Base-by-base conservation (phyloP, 2,113 vertebrate genomes). In the Melanerpes aurifrons region DNA sequence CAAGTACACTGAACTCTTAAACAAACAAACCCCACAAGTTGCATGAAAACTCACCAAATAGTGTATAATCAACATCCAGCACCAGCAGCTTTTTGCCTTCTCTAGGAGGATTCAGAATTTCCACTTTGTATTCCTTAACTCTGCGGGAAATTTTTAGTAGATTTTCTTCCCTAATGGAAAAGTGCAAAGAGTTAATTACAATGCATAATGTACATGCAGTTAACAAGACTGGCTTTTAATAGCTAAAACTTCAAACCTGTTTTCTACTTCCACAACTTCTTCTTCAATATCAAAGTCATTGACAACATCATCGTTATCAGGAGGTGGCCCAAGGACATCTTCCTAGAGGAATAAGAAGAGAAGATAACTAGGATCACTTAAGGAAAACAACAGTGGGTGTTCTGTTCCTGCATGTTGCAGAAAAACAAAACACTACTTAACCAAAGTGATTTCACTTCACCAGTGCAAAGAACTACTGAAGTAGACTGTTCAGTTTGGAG, bases 201-300 rank as follows among this genome's bases (percentile, higher is more conserved):
- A 82, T 31, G 37, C 31, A 68, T 7, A 17, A 17, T 64, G 22
- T 63, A 50, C 13, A 43, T 26, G 84, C 54, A 79, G 4, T 50
- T 50, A 81, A 70, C 21, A 92, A 37, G 53, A 15, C 9, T 80
- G 18, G 18, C 76, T 84, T 72, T 88, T 69, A 93, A 67, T 31
- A 62, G 50, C 48, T 76, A 50, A 74, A 92, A 72, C 48, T 82
- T 92, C 98, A 89, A 63, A 99, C 99, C 99, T 98, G 87, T 99
- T 99, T 96, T 99, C 99, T 79, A 99, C 99, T 97, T 99, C 99
- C 92, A 99, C 98, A 89, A 99, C 99, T 97, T 99, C 99, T 89
- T 99, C 99, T 96, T 99, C 99, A n/a, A 99, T 99, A 96, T 99
- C 99, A 98, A 99, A 99, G 94, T 99, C 99, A 80, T 99, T 99